phyloP scores from a whole-genome alignment of 2,113 vertebrate genomes.

The Corynorhinus townsendii region DNA sequence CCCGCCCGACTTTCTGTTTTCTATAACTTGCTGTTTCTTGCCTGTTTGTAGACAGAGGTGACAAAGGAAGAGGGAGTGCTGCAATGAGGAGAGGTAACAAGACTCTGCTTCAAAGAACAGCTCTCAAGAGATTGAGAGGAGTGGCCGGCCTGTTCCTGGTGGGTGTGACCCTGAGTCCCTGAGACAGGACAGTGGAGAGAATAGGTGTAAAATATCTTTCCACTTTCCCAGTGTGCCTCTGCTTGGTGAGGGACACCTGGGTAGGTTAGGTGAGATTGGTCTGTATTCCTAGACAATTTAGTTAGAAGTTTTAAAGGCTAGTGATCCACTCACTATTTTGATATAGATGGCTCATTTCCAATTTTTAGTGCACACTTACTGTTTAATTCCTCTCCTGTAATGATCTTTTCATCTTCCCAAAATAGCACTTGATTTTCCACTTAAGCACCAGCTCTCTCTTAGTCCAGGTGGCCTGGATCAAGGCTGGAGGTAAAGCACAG shows the following conservation, averaged over 20 bases:
- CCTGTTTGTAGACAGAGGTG: neutral
- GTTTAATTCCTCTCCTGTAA: neutral
- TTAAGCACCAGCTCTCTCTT: neutral
- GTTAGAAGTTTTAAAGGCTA: neutral
- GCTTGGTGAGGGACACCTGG: neutral
- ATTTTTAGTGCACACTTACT: neutral
- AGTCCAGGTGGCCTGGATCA: neutral
- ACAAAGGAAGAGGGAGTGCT: neutral
- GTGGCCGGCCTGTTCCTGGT: neutral
- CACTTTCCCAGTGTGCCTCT: neutral
- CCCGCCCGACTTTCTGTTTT: neutral
- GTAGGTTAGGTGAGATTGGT: too few species aligned
- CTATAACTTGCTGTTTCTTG: neutral
- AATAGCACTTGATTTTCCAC: neutral
- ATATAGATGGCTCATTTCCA: neutral
- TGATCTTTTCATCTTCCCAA: neutral
- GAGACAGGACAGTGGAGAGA: neutral
- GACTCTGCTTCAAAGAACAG: neutral
- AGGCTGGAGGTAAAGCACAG: neutral
- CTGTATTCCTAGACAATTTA: neutral
- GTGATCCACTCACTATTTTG: neutral
- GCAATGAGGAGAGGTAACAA: too few species aligned
- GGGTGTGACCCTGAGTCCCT: neutral
- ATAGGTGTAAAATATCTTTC: neutral
- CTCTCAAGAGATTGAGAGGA: neutral